Evolutionary conservation across 2,888 invertebrate genomes (phyloP).

Genomic region (Rhorus exstirpatorius): DNA sequence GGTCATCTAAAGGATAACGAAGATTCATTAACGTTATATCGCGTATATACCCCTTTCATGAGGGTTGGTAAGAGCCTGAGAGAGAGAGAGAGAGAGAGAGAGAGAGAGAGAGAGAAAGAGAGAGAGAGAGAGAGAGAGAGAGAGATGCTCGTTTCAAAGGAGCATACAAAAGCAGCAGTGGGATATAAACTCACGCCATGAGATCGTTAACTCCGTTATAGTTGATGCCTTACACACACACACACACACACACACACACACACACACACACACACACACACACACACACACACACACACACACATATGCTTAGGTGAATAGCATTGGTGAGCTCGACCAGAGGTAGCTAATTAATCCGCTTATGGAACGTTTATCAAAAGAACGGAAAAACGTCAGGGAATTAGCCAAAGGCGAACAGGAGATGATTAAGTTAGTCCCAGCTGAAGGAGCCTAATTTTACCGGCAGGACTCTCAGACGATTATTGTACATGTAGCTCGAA

Average conservation of each 20-base stretch:
- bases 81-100: constrained; percentile 9
- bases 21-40: constrained; percentile 70
- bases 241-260: too few relatives aligned
- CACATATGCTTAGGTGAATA: background rate
- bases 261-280: too few relatives aligned
- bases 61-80: constrained; percentile 40
- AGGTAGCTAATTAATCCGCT: constrained; percentile 81
- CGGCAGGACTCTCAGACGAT: background rate
- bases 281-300: too few relatives aligned
- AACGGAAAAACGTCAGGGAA: constrained; percentile 75
- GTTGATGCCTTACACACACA: constrained; percentile 15
- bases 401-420: constrained; percentile 65
- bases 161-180: constrained; percentile 39
- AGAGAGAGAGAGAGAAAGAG: constrained; percentile 35
- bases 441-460: constrained; percentile 32
- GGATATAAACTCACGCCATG: constrained; percentile 53
- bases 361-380: constrained; percentile 77
- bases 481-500: too few relatives aligned
- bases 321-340: constrained; percentile 58
- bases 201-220: constrained; percentile 76
- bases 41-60: constrained; percentile 32
- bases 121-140: constrained; percentile 25
- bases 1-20: constrained; percentile 60
- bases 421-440: constrained; percentile 67
- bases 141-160: constrained; percentile 15